These are phyloP conservation scores for Dermolepida albohirtum DNA, from an alignment of 2,888 invertebrate species.

Conservation along the genomic window DNA sequence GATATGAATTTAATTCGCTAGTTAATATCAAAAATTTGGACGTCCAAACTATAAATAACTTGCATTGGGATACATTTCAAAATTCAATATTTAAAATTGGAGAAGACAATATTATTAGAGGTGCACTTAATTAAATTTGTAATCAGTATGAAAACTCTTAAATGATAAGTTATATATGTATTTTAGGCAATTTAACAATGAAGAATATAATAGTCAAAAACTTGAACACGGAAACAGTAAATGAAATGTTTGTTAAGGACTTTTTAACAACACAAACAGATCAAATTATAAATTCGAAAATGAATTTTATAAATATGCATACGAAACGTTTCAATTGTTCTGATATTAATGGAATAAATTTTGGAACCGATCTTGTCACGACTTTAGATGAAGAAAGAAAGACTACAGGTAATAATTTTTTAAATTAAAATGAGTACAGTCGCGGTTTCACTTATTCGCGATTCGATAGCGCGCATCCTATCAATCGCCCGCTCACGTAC, in stretches of 20 bases:
- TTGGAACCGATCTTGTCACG: slow-evolving; percentile 20
- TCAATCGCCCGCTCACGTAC: too few relatives aligned
- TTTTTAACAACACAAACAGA: slow-evolving; percentile 39
- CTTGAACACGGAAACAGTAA: slow-evolving; percentile 21
- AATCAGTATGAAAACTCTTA: too few relatives aligned
- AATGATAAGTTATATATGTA: background rate
- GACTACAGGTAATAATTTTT: slow-evolving; percentile 17
- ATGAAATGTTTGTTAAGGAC: slow-evolving; percentile 25
- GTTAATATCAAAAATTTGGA: slow-evolving; percentile 55
- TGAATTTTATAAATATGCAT: slow-evolving; percentile 28
- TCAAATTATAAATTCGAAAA: slow-evolving; percentile 36
- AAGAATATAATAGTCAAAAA: slow-evolving; percentile 16
- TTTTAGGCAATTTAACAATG: slow-evolving; percentile 18
- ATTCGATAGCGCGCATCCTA: too few relatives aligned
- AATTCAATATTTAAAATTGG: slow-evolving; percentile 57
- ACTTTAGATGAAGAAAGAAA: slow-evolving; percentile 6
- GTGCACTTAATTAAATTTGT: slow-evolving; percentile 39
- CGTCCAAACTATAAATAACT: slow-evolving; percentile 57
- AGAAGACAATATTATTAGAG: slow-evolving; percentile 50
- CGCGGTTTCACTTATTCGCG: too few relatives aligned
- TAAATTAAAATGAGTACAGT: too few relatives aligned
- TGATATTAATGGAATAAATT: slow-evolving; percentile 37
- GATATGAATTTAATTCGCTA: slow-evolving; percentile 50
- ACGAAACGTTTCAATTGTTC: slow-evolving; percentile 15
- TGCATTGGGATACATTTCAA: slow-evolving; percentile 58